Evolutionary conservation across 2,113 vertebrate species (phyloP), one percentile per base, ranked within the genome.

Genomic region (Menidia beryllina): DNA sequence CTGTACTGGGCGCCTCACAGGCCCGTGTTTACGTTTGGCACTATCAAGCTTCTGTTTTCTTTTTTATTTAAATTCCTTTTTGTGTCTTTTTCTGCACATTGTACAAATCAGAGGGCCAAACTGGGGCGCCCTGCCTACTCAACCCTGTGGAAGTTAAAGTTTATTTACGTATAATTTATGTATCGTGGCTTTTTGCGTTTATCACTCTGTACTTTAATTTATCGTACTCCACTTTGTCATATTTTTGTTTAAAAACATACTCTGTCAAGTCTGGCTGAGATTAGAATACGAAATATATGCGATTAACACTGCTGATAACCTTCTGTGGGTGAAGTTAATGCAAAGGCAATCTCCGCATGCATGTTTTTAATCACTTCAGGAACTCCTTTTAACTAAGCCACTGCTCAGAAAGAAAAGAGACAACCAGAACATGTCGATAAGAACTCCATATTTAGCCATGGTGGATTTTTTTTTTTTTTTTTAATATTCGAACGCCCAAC

Each of bases 101-200:
- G 50, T 61, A 41, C 47, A 39, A 71, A 57, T 15, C 48, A 1
- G 72, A 67, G 79, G 74, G 71, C 81, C 48, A 71, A 7, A 52
- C 25, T 0, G 65, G 77, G 81, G 48, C 36, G 21, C 11, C 4
- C 52, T 26, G 61, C 75, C 50, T 34, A 2, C 55, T 79, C 61
- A 53, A 27, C 36, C 30, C 39, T 36, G 59, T 58, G 82, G 79
- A 81, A 84, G 82, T 70, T 39, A 51, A 19, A n/a, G 25, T 75
- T 71, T 77, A 49, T 89, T 85, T 87, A 51, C 67, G 27, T 82
- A 76, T 71, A 75, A 49, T 89, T 85, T 87, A 51, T 69, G 27
- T 82, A 76, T 76, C 57, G 45, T 43, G 73, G 53, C 51, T 10
- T 15, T 7, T 0, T 34, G 49, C 69, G 43, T 73, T 61, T 59